Percentiles rank a stretch among this genome's conserved stretches.
These are phyloP conservation scores for Marasmarcha lunaedactyla DNA, from an alignment of 2,888 invertebrate genomes.

Conservation along the genomic window DNA sequence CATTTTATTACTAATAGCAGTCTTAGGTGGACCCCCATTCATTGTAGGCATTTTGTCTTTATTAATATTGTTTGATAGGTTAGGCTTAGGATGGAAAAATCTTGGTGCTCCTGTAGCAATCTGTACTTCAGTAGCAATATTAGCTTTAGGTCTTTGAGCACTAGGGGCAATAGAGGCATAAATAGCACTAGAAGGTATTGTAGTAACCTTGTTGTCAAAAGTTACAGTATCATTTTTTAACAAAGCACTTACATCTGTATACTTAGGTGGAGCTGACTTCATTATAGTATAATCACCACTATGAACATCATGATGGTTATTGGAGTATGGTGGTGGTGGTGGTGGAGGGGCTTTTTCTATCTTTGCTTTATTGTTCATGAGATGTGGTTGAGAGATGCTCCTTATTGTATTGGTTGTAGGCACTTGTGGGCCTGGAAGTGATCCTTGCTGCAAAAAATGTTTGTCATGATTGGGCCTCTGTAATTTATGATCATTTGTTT, in stretches of 20 bases:
- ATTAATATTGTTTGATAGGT: constrained; percentile 66
- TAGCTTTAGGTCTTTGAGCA: constrained; percentile 65
- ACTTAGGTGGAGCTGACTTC: constrained; percentile 63
- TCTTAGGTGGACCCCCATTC: constrained; percentile 40
- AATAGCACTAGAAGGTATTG: constrained; percentile 60
- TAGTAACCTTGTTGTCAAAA: constrained; percentile 55
- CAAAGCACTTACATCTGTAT: constrained; percentile 54
- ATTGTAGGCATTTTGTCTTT: constrained; percentile 47
- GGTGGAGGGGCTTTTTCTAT: constrained; percentile 40
- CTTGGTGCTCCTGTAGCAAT: constrained; percentile 63
- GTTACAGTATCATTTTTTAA: constrained; percentile 45
- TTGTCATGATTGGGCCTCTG: constrained; percentile 40
- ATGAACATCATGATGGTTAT: constrained; percentile 35
- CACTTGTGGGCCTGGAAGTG: constrained; percentile 54
- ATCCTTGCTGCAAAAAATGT: constrained; percentile 50
- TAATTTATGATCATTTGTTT: constrained; percentile 45
- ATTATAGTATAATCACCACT: constrained; percentile 59
- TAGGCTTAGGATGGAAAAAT: constrained; percentile 69
- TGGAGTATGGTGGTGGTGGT: constrained; percentile 64
- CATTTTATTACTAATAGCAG: constrained; percentile 39
- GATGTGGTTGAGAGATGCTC: constrained; percentile 30
- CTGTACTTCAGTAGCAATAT: constrained; percentile 68
- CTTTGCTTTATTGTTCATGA: constrained; percentile 56
- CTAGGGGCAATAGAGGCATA: constrained; percentile 67
- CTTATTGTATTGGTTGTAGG: constrained; percentile 35